Percentiles rank a stretch among this genome's conserved stretches.
phyloP scores from a whole-genome alignment of 2,113 vertebrate genomes.

The Sylvilagus bachmani region DNA sequence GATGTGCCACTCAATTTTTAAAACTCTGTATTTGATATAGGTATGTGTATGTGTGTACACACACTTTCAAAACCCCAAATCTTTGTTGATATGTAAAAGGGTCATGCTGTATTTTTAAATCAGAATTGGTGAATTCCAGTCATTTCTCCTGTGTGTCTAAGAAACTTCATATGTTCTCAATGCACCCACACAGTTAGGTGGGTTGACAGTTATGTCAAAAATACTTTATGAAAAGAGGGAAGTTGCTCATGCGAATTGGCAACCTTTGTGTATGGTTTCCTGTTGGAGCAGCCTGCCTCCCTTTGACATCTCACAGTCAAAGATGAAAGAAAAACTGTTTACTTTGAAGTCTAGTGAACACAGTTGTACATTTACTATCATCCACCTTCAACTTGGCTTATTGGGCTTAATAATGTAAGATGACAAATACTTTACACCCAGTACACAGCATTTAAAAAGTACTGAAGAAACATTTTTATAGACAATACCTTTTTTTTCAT shows the following conservation, averaged over 20 bases:
- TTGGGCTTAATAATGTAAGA: slow-evolving; percentile 69
- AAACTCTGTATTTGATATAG: slow-evolving; percentile 43
- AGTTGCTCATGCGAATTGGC: slow-evolving; percentile 79
- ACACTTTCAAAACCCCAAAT: slow-evolving; percentile 49
- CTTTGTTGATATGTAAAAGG: slow-evolving; percentile 46
- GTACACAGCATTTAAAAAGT: slow-evolving; percentile 74
- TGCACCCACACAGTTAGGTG: slow-evolving; percentile 70
- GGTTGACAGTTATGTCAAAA: slow-evolving; percentile 78
- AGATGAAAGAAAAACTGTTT: slow-evolving; percentile 76
- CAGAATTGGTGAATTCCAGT: slow-evolving; percentile 52
- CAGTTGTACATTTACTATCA: slow-evolving; percentile 68
- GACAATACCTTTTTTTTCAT: slow-evolving; percentile 65
- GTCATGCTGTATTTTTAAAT: slow-evolving; percentile 39
- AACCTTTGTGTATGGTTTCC: slow-evolving; percentile 67
- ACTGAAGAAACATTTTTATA: slow-evolving; percentile 77
- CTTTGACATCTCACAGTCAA: slow-evolving; percentile 73
- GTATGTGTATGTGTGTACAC: slow-evolving; percentile 7
- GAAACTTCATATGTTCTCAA: slow-evolving; percentile 76
- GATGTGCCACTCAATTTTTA: slow-evolving; percentile 36
- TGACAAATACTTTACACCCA: slow-evolving; percentile 74
- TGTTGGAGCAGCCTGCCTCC: slow-evolving; percentile 74
- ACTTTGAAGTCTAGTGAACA: slow-evolving; percentile 74
- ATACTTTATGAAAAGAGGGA: slow-evolving; percentile 79
- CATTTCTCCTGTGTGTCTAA: slow-evolving; percentile 81
- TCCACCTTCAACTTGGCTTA: slow-evolving; percentile 67